Base-by-base conservation (phyloP, 1,140 invertebrate species). In the Cydia fagiglandana region DNA sequence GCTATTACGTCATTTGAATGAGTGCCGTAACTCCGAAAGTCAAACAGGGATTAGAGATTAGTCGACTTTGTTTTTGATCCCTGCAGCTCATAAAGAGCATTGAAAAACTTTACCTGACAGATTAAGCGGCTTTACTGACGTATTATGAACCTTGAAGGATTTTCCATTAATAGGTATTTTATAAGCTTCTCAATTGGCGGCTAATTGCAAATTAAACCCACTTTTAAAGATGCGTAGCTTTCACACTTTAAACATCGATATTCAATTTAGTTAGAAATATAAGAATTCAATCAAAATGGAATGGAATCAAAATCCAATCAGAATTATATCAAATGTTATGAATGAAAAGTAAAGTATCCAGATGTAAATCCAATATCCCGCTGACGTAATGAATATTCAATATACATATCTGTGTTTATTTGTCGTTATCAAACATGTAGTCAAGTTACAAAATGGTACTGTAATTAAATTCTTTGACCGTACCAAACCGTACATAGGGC, bases 11-110 rank as follows among this genome's bases (percentile, higher is more conserved):
- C 17, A 7, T 53, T n/a, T n/a, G n/a, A 53, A n/a, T n/a, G 15
- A 53, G 50, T 7, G 4, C 50, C n/a, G 50, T 53, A 53, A 17
- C 50, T 53, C 7, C 50, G 0, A 17, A 17, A 53, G 50, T 17
- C 15, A 53, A 53, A 53, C 15, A 53, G 50, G 50, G 50, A 53
- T n/a, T 53, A 53, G 50, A n/a, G 50, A 53, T n/a, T 53, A 53
- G 4, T 10, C 3, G 50, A 6, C 50, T 53, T 53, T 53, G n/a
- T 53, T 17, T 53, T 7, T 7, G 6, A 53, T 53, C 50, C 50
- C 45, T 47, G 13, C 45, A 47, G 50, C n/a, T n/a, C 15, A n/a
- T 15, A 53, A 53, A 17, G 50, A 53, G 50, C 50, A 53, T 17
- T 53, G 50, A 53, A 53, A 50, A 53, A 17, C 50, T 53, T 53